A percentile compares a stretch with the other conserved stretches of the same genome.
These are phyloP conservation scores for Argynnis bischoffii DNA, from an alignment of 2,888 invertebrate species.

Conservation along the genomic window DNA sequence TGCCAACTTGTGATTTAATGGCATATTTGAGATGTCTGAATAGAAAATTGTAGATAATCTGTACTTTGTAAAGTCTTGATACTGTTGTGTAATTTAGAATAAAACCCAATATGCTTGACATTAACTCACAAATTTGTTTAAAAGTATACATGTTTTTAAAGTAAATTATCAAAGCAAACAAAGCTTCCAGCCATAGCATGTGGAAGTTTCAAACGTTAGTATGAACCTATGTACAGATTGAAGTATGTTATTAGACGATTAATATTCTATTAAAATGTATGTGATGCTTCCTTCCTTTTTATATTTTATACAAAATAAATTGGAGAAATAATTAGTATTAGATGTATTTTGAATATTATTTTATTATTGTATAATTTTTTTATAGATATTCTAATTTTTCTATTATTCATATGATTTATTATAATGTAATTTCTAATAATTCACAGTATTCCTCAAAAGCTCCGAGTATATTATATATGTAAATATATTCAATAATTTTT, in stretches of 20 bases:
- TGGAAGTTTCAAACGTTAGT: background rate
- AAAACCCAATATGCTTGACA: background rate
- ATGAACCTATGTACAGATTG: background rate
- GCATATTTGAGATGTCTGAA: background rate
- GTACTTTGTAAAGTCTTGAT: background rate
- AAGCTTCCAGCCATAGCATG: no score
- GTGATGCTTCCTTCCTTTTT: conserved; percentile 15
- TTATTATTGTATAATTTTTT: conserved; percentile 9
- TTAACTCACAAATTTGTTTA: background rate
- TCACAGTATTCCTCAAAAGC: no score
- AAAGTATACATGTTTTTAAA: background rate
- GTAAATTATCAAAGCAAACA: no score
- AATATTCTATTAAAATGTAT: background rate
- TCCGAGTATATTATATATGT: no score
- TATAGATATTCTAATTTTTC: conserved; percentile 11
- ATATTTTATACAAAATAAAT: background rate
- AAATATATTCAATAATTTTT: no score
- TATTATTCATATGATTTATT: conserved; percentile 19
- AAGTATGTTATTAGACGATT: background rate
- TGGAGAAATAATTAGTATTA: conserved; percentile 9
- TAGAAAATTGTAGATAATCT: conserved; percentile 1
- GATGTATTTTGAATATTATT: conserved; percentile 9
- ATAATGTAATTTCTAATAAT: conserved; percentile 1
- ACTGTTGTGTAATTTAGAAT: background rate
- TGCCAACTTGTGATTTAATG: background rate